Percentiles rank a stretch among this genome's conserved stretches.
Evolutionary conservation across 2,113 vertebrate genomes (phyloP).

Genomic region (Anguilla rostrata): DNA sequence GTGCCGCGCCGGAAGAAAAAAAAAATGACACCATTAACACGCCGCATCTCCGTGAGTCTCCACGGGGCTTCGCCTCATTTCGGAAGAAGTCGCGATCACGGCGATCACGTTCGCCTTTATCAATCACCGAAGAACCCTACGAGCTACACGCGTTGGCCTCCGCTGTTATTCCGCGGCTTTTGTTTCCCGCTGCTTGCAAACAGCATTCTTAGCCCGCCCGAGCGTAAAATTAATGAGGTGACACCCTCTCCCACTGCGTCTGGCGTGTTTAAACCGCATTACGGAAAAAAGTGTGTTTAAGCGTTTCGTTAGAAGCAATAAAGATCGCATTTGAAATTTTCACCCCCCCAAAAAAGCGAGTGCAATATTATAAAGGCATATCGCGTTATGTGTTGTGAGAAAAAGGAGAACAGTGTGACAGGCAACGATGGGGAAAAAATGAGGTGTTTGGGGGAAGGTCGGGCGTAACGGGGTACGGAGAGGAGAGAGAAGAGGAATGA

Average conservation of each 20-base stretch:
- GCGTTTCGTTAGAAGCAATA: neutral
- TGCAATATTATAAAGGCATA: neutral
- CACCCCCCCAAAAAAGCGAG: neutral
- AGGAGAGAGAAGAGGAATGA: too few species aligned
- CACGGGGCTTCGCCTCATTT: neutral
- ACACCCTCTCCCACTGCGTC: neutral
- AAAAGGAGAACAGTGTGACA: neutral
- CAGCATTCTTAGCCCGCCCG: neutral
- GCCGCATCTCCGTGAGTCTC: too few species aligned
- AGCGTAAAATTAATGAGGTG: neutral
- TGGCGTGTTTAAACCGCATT: neutral
- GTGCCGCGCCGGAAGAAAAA: too few species aligned
- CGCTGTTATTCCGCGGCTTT: neutral
- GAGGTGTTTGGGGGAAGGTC: neutral
- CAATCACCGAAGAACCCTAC: neutral
- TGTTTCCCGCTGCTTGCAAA: neutral
- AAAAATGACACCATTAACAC: too few species aligned
- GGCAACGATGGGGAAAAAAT: neutral
- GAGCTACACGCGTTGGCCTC: neutral
- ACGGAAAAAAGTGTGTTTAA: neutral
- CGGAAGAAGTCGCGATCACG: neutral
- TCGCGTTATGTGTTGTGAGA: neutral
- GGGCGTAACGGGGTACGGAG: too few species aligned
- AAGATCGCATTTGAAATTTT: neutral
- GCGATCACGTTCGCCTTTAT: neutral